A percentile compares a stretch with the other conserved stretches of the same genome.
Evolutionary conservation across 2,113 vertebrate genomes (phyloP).

Genomic region (Poecilia latipinna): DNA sequence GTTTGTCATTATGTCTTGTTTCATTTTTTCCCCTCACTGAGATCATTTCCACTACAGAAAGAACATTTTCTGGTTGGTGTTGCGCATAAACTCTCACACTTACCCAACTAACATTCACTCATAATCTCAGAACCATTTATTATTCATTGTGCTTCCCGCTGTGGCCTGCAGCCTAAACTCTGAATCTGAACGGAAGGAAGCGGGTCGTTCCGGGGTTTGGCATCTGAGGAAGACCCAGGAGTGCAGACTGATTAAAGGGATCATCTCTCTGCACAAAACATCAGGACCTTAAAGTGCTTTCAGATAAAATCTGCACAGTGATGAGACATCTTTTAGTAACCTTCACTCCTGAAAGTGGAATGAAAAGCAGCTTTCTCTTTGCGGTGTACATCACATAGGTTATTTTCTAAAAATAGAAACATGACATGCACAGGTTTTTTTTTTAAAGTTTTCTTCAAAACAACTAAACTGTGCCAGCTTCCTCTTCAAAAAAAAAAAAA

Average conservation of each 20-base stretch:
- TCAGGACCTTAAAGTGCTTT: constrained; percentile 6
- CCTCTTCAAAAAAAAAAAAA: no score
- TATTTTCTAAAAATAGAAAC: neutral
- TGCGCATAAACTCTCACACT: constrained; percentile 39
- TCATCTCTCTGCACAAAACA: constrained; percentile 10
- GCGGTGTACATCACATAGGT: neutral
- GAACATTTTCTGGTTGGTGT: constrained; percentile 25
- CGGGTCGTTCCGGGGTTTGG: constrained; percentile 28
- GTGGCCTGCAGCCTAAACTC: constrained; percentile 46
- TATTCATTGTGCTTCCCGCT: constrained; percentile 55
- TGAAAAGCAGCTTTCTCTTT: neutral
- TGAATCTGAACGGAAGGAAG: constrained; percentile 29
- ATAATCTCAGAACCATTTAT: constrained; percentile 55
- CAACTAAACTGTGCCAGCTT: no score
- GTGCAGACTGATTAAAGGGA: constrained; percentile 12
- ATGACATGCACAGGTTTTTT: no score
- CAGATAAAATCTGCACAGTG: constrained; percentile 31
- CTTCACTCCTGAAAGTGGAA: neutral
- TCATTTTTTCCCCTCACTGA: constrained; percentile 4
- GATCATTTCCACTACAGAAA: constrained; percentile 47
- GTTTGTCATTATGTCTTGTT: neutral
- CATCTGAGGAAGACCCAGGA: constrained; percentile 16
- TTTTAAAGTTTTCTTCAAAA: no score
- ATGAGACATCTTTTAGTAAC: neutral
- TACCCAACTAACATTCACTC: constrained; percentile 40